phyloP scores from a whole-genome alignment of 2,113 vertebrate genomes.

The Vireo altiloquus region DNA sequence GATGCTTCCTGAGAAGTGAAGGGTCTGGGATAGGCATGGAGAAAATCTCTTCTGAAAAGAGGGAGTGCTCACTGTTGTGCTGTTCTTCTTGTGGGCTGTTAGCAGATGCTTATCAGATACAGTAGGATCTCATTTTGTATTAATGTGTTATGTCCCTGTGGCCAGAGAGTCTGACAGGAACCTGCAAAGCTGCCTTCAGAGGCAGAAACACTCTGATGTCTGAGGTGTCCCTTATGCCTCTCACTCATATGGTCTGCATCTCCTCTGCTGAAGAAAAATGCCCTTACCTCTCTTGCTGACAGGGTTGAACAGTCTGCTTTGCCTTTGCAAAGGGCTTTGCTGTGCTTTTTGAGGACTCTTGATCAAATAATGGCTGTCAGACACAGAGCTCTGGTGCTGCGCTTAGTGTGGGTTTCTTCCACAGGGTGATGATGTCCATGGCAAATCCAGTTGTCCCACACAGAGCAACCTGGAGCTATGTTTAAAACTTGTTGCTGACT shows the following conservation, averaged over 20 bases:
- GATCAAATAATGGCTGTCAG: not conserved
- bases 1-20: not conserved
- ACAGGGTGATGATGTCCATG: rapidly evolving
- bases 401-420: not conserved
- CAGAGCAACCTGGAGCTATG: not conserved
- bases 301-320: not conserved
- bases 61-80: not conserved
- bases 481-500: not conserved
- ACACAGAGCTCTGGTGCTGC: not conserved
- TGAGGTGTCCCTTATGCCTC: not conserved
- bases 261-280: not conserved
- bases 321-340: not conserved
- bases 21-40: not conserved
- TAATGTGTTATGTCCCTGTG: not conserved
- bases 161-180: not conserved
- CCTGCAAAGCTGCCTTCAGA: not conserved
- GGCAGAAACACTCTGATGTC: not conserved
- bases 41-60: not conserved
- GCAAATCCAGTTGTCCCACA: not conserved
- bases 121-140: not conserved
- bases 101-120: not conserved
- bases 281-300: not conserved
- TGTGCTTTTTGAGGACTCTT: not conserved
- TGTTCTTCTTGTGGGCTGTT: not conserved
- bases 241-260: not conserved